Evolutionary conservation across 2,888 invertebrate species (phyloP).

Genomic region (Lycaena phlaeas): DNA sequence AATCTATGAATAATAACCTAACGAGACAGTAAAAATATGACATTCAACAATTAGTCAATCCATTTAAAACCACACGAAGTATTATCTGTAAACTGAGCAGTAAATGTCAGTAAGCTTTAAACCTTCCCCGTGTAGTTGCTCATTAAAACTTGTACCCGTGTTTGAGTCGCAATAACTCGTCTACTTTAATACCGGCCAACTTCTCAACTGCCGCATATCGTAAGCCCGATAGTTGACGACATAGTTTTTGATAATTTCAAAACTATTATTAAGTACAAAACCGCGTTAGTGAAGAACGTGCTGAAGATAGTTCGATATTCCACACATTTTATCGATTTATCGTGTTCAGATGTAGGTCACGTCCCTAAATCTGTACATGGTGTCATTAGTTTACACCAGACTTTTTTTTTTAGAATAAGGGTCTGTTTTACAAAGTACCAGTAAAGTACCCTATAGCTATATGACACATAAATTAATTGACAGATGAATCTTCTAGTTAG

Average conservation of each 20-base stretch:
- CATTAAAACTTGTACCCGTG: slow-evolving; percentile 24
- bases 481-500: too few species aligned
- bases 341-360: too few species aligned
- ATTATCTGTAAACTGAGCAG: slow-evolving; percentile 4
- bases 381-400: too few species aligned
- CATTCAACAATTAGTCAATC: neutral
- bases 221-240: slow-evolving; percentile 15
- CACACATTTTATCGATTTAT: too few species aligned
- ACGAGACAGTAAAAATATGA: too few species aligned
- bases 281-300: neutral
- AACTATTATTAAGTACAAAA: slow-evolving; percentile 7
- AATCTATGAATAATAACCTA: too few species aligned
- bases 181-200: slow-evolving; percentile 10
- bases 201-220: slow-evolving; percentile 6
- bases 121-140: slow-evolving; percentile 16
- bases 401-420: too few species aligned
- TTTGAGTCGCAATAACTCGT: slow-evolving; percentile 19
- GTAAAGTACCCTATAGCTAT: too few species aligned
- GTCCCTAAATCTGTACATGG: too few species aligned
- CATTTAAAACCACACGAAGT: slow-evolving; percentile 2
- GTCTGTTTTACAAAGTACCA: too few species aligned
- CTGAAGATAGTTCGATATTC: neutral
- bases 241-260: slow-evolving; percentile 17
- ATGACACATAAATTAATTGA: too few species aligned
- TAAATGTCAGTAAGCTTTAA: slow-evolving; percentile 7